Conservation (phyloP, 2,888 invertebrate genomes). For the Craniophora ligustri region DNA sequence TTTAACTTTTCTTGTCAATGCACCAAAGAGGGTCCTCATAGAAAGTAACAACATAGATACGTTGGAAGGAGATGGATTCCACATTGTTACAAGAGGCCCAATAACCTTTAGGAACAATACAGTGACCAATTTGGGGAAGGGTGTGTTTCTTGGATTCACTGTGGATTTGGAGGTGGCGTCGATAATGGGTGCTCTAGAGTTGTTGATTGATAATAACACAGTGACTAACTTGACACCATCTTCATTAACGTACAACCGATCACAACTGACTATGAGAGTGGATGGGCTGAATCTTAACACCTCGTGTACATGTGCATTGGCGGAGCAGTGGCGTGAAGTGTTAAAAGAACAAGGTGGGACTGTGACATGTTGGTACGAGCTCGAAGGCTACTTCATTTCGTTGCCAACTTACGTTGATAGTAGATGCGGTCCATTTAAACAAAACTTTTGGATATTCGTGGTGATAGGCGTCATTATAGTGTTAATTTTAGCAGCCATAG, state of each 20-base stretch:
- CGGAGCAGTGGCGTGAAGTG: slow-evolving; percentile 75
- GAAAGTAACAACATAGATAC: slow-evolving; percentile 88
- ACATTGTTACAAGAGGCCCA: slow-evolving; percentile 88
- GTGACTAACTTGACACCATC: slow-evolving; percentile 87
- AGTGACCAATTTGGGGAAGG: slow-evolving; percentile 87
- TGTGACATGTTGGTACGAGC: slow-evolving; percentile 78
- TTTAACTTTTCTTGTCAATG: slow-evolving; percentile 91
- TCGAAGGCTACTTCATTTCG: slow-evolving; percentile 76
- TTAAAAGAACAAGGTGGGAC: slow-evolving; percentile 75
- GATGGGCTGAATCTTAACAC: slow-evolving; percentile 89
- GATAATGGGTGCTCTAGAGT: slow-evolving; percentile 80
- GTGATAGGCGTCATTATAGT: slow-evolving; percentile 83
- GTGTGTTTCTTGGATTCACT: slow-evolving; percentile 90
- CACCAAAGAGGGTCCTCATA: slow-evolving; percentile 90
- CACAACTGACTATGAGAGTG: slow-evolving; percentile 87
- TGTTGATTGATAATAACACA: slow-evolving; percentile 90
- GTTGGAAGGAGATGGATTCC: slow-evolving; percentile 91
- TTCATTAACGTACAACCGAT: slow-evolving; percentile 88
- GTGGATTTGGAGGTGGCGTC: slow-evolving; percentile 83
- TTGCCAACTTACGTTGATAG: slow-evolving; percentile 78
- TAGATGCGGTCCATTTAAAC: slow-evolving; percentile 80
- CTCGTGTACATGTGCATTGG: slow-evolving; percentile 88
- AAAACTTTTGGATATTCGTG: slow-evolving; percentile 83
- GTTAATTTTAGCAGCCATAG: slow-evolving; percentile 80
- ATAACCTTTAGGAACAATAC: slow-evolving; percentile 91